phyloP scores from a whole-genome alignment of 1,140 invertebrate genomes.

The Calephelis virginiensis region DNA sequence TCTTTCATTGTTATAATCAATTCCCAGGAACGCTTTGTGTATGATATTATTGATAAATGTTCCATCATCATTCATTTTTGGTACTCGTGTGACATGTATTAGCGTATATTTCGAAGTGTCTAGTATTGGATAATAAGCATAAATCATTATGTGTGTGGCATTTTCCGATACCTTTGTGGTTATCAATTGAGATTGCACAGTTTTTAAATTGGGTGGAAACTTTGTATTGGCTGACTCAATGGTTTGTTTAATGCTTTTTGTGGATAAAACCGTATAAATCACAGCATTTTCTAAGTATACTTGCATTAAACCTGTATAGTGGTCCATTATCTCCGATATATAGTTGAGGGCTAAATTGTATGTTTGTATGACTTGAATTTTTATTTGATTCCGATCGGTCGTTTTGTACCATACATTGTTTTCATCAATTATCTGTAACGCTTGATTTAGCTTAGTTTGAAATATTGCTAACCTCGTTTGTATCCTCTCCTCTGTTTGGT shows the following conservation, averaged over 20 bases:
- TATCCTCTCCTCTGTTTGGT: background rate
- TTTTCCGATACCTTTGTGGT: background rate
- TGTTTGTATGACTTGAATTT: background rate
- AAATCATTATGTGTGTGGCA: background rate
- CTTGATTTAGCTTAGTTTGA: background rate
- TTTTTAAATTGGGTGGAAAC: background rate
- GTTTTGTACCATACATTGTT: background rate
- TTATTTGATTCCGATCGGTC: background rate
- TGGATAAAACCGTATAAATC: background rate
- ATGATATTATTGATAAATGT: background rate
- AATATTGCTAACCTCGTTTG: background rate
- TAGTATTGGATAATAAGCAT: background rate
- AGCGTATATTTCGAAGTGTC: background rate
- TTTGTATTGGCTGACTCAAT: background rate
- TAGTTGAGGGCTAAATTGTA: too few species aligned
- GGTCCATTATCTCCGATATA: too few species aligned
- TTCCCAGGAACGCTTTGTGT: background rate
- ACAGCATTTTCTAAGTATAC: background rate
- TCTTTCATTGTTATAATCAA: too few species aligned
- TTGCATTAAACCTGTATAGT: too few species aligned
- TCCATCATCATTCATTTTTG: background rate
- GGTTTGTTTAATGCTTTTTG: background rate
- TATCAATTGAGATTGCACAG: background rate
- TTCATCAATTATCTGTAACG: background rate
- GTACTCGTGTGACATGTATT: background rate